phyloP scores from a whole-genome alignment of 2,113 vertebrate species.

The Cyphomyrus plagiostoma region DNA sequence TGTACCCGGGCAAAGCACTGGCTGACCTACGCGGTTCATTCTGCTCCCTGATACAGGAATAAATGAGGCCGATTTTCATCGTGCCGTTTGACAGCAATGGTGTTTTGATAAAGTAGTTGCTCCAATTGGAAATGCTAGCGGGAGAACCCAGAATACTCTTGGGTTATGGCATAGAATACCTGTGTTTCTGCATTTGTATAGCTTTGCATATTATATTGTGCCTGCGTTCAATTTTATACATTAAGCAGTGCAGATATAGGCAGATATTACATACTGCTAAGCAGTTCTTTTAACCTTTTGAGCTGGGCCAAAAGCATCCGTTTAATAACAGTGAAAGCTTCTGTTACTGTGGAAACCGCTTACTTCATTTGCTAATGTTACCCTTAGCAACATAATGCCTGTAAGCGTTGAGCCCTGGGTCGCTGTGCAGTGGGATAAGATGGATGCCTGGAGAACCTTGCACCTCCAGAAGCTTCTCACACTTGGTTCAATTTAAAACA shows the following conservation, averaged over 20 bases:
- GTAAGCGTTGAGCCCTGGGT: neutral
- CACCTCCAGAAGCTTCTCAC: neutral
- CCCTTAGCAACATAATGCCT: slow-evolving; percentile 23
- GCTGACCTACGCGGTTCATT: neutral
- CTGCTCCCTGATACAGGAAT: neutral
- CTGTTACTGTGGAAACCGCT: slow-evolving; percentile 28
- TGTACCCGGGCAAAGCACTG: neutral
- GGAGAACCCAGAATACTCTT: neutral
- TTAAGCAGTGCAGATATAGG: neutral
- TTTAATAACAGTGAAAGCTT: slow-evolving; percentile 13
- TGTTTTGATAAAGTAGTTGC: slow-evolving; percentile 2
- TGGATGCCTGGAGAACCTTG: neutral
- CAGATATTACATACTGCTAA: slow-evolving; percentile 1
- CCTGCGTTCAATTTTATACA: neutral
- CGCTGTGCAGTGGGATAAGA: neutral
- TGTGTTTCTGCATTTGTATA: neutral
- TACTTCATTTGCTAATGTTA: slow-evolving; percentile 26
- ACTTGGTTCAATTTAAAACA: neutral
- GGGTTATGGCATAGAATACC: neutral
- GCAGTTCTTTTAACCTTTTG: slow-evolving; percentile 13
- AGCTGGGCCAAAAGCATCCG: slow-evolving; percentile 1
- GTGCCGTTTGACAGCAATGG: neutral
- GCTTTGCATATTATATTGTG: neutral
- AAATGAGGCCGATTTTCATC: neutral
- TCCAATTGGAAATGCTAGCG: neutral